phyloP scores from a whole-genome alignment of 2,888 invertebrate genomes.

The Spodoptera picta region DNA sequence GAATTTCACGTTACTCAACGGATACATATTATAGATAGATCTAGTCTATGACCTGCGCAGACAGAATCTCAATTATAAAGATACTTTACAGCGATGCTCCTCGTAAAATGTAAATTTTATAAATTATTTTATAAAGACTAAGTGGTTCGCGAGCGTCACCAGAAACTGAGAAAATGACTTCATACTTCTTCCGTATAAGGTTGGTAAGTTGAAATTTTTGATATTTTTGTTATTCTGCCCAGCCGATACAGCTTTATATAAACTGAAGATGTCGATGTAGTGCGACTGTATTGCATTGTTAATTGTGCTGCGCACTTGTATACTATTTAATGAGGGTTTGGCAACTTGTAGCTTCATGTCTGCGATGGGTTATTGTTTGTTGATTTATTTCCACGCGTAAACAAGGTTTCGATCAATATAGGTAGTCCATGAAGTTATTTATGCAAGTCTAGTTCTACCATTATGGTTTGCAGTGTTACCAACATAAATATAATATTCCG shows the following conservation, averaged over 20 bases:
- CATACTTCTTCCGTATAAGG: conserved; percentile 16
- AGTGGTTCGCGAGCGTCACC: not conserved
- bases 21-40: not conserved
- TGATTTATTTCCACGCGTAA: not conserved
- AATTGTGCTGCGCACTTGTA: not conserved
- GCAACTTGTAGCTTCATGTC: not conserved
- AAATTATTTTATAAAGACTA: not conserved
- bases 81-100: conserved; percentile 6
- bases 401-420: conserved; percentile 14
- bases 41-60: conserved; percentile 32
- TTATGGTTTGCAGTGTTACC: conserved; percentile 8
- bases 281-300: not conserved
- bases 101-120: not conserved
- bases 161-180: conserved; percentile 11
- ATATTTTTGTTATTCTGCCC: too few relatives aligned
- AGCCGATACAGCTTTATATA: too few relatives aligned
- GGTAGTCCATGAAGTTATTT: not conserved
- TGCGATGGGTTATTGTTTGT: not conserved
- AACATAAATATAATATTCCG: not conserved
- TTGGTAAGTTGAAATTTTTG: not conserved
- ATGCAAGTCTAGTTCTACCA: not conserved
- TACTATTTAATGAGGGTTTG: not conserved
- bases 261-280: too few relatives aligned
- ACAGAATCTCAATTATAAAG: conserved; percentile 11
- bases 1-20: conserved; percentile 11